Evolutionary conservation across 2,113 vertebrate species (phyloP).

Genomic region (Psephotus haematonotus): DNA sequence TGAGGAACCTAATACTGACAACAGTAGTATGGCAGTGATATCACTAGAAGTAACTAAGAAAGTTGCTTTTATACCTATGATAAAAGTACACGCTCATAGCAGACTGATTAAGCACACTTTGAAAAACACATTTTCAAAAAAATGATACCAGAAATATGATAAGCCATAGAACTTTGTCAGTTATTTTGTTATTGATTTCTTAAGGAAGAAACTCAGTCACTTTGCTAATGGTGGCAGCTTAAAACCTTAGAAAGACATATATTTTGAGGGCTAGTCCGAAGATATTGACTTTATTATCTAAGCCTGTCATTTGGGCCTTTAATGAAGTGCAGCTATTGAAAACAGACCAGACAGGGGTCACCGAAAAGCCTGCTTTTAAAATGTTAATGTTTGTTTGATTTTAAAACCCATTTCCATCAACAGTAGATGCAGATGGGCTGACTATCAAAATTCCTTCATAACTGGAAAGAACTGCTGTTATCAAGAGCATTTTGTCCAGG

Average conservation of each 20-base stretch:
- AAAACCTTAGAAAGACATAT: background rate
- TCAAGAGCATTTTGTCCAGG: accelerated
- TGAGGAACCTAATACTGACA: background rate
- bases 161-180: background rate
- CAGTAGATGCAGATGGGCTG: background rate
- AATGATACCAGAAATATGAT: background rate
- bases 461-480: background rate
- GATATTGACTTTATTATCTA: background rate
- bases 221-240: background rate
- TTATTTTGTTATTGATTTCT: background rate
- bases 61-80: background rate
- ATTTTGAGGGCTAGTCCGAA: background rate
- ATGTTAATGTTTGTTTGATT: background rate
- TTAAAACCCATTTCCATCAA: background rate
- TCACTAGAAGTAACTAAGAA: background rate
- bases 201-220: background rate
- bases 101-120: background rate
- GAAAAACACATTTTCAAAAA: background rate
- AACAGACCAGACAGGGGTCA: background rate
- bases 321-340: background rate
- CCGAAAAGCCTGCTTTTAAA: background rate
- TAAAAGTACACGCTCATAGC: background rate
- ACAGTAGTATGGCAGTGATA: background rate
- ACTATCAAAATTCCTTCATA: background rate
- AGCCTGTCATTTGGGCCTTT: background rate